Conservation (phyloP, 1,140 invertebrate species). For the Reticulitermes speratus region DNA sequence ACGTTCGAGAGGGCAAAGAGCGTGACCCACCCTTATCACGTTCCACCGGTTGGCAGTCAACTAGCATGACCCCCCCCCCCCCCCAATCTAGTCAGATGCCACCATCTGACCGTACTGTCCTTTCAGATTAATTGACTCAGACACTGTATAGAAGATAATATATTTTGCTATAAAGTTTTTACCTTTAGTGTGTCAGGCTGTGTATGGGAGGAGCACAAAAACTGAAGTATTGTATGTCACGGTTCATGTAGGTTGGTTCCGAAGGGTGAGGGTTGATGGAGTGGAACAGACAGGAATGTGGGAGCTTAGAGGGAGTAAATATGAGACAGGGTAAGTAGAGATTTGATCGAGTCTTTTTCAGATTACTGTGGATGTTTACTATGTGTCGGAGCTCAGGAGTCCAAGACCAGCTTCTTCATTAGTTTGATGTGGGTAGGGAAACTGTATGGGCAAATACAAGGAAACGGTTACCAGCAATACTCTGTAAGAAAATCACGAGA, state of each 20-base stretch:
- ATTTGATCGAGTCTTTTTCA: too few species aligned
- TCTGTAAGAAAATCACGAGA: too few species aligned
- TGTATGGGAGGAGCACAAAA: background rate
- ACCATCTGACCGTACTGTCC: background rate
- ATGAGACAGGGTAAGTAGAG: background rate
- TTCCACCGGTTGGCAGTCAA: background rate
- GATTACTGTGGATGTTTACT: too few species aligned
- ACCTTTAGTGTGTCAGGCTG: background rate
- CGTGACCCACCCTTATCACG: background rate
- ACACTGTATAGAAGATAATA: background rate
- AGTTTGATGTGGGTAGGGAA: too few species aligned
- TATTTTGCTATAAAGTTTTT: constrained; percentile 11
- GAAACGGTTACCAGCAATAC: too few species aligned
- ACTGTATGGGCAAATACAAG: too few species aligned
- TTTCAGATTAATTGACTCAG: constrained; percentile 12
- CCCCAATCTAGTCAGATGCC: background rate
- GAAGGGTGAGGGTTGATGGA: background rate
- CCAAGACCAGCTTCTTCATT: too few species aligned
- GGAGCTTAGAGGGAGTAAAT: background rate
- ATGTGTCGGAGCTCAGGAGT: too few species aligned
- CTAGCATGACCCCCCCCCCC: background rate
- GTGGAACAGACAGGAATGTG: background rate
- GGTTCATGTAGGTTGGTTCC: background rate
- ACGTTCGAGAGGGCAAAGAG: background rate
- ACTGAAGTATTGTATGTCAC: background rate